Conservation (phyloP, 2,888 invertebrate species). For the Masnerella sp. region DNA sequence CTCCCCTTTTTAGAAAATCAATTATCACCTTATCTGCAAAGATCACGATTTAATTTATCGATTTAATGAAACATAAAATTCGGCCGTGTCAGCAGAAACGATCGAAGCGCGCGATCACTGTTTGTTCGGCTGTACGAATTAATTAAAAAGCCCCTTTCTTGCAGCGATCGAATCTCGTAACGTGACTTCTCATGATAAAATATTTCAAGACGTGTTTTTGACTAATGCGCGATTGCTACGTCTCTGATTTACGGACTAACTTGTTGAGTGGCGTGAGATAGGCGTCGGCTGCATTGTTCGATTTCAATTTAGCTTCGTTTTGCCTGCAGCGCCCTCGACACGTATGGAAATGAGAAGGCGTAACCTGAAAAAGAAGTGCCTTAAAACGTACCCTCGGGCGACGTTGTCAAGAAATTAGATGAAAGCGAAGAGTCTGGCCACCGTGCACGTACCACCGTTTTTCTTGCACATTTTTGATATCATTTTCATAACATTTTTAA, state of each 20-base stretch:
- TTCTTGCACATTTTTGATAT: slow-evolving; percentile 18
- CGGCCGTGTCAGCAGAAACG: slow-evolving; percentile 5
- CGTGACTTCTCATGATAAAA: slow-evolving; percentile 54
- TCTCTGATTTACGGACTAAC: slow-evolving; percentile 70
- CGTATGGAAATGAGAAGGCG: slow-evolving; percentile 64
- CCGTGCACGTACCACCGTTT: slow-evolving; percentile 23
- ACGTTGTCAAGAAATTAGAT: slow-evolving; percentile 56
- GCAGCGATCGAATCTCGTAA: slow-evolving; percentile 37
- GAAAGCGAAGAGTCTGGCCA: slow-evolving; percentile 49
- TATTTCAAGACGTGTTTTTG: slow-evolving; percentile 56
- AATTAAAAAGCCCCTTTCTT: slow-evolving; percentile 30
- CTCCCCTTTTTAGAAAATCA: too few relatives aligned
- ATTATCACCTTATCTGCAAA: too few relatives aligned
- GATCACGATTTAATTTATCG: too few relatives aligned
- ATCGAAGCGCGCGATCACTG: slow-evolving; percentile 22
- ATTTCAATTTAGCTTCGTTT: slow-evolving; percentile 61
- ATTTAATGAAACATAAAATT: not conserved
- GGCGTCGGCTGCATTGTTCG: slow-evolving; percentile 62
- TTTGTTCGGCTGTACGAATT: slow-evolving; percentile 34
- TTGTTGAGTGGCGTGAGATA: slow-evolving; percentile 64
- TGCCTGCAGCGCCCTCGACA: slow-evolving; percentile 50
- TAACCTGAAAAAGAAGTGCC: slow-evolving; percentile 30
- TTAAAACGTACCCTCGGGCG: slow-evolving; percentile 13
- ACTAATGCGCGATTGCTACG: slow-evolving; percentile 54
- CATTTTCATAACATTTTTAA: slow-evolving; percentile 13